phyloP scores from a whole-genome alignment of 2,797 vertebrate species.

The Coregonus ussuriensis region DNA sequence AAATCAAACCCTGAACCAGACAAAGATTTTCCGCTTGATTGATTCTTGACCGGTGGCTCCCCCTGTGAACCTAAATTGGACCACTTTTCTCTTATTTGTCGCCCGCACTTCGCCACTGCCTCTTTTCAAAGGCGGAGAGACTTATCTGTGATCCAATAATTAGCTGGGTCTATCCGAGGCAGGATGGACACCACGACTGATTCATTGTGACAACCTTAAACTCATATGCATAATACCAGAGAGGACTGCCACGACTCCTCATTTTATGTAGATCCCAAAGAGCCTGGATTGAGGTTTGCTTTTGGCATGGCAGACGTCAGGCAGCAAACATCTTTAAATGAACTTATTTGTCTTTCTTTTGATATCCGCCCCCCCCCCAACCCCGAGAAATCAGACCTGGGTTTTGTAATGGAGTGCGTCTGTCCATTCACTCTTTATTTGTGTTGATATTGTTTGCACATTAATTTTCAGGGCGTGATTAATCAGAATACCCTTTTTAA shows the following conservation, averaged over 20 bases:
- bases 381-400: no score
- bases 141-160: slow-evolving; percentile 81
- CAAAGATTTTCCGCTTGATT: slow-evolving; percentile 77
- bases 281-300: slow-evolving; percentile 77
- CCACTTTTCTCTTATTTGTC: slow-evolving; percentile 23
- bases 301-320: slow-evolving; percentile 62
- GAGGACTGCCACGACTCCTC: slow-evolving; percentile 70
- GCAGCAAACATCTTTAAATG: slow-evolving; percentile 66
- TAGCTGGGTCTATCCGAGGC: slow-evolving; percentile 72
- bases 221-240: slow-evolving; percentile 80
- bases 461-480: background rate
- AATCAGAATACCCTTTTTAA: background rate
- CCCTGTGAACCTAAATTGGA: slow-evolving; percentile 38
- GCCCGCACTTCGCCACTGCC: slow-evolving; percentile 27
- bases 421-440: background rate
- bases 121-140: slow-evolving; percentile 59
- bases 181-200: slow-evolving; percentile 77
- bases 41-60: slow-evolving; percentile 71
- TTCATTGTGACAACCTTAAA: slow-evolving; percentile 80
- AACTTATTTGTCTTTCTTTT: slow-evolving; percentile 63
- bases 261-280: slow-evolving; percentile 82
- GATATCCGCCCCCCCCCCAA: background rate
- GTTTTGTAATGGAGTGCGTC: background rate
- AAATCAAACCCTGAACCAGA: slow-evolving; percentile 59
- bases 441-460: background rate